Evolutionary conservation across 2,888 invertebrate genomes (phyloP).

Genomic region (Pterobdella sp.): DNA sequence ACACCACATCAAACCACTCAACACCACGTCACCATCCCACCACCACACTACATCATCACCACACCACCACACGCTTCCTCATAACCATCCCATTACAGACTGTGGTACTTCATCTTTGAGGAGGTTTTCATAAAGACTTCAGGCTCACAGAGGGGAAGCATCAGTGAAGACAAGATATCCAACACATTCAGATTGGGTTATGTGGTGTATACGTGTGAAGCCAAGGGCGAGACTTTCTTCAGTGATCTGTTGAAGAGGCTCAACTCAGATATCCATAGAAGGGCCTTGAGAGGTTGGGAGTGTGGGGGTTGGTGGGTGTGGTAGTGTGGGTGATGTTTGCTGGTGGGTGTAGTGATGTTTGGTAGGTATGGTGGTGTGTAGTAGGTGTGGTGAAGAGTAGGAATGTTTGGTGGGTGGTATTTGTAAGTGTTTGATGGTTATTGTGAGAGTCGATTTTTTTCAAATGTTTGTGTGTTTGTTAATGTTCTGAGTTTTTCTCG

Average conservation of each 20-base stretch:
- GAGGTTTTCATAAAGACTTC: slow-evolving; percentile 30
- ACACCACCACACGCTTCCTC: too few relatives aligned
- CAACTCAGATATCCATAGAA: slow-evolving; percentile 33
- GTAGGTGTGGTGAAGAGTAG: too few relatives aligned
- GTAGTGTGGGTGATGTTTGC: neutral
- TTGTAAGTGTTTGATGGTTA: neutral
- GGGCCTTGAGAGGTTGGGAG: slow-evolving; percentile 26
- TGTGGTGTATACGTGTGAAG: slow-evolving; percentile 32
- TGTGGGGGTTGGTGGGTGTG: neutral
- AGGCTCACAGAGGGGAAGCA: neutral
- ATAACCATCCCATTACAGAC: slow-evolving; percentile 26
- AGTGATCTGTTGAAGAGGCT: slow-evolving; percentile 29
- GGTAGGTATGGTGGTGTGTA: too few relatives aligned
- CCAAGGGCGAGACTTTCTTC: slow-evolving; percentile 31
- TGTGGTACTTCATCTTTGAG: slow-evolving; percentile 34
- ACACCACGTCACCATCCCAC: too few relatives aligned
- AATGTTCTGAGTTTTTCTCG: too few relatives aligned
- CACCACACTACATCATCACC: too few relatives aligned
- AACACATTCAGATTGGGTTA: slow-evolving; percentile 30
- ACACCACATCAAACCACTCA: too few relatives aligned
- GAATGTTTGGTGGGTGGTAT: neutral
- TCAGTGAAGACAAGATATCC: neutral
- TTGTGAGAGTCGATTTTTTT: neutral
- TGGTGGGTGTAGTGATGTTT: neutral
- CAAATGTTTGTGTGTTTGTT: neutral